Evolutionary conservation across 2,888 invertebrate genomes (phyloP), one percentile per base, ranked within the genome.

Genomic region (Apamea sordens): DNA sequence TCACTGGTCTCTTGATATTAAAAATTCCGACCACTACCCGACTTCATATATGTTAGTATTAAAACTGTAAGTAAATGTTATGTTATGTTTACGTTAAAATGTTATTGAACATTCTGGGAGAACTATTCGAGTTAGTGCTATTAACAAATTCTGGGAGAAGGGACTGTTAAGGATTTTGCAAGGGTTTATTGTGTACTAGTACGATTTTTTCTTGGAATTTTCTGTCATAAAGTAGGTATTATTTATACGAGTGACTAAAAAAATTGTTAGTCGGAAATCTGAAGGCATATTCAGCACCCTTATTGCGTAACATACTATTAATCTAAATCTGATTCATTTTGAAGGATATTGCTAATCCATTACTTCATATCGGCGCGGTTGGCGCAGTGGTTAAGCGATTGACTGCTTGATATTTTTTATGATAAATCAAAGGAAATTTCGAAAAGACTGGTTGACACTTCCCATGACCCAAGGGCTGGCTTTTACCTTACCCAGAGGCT

Each of bases 1-100:
- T 85, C 80, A 88, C 84, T 87, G 88, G 89, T 85, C 87, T 88
- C 90, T 91, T 91, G 92, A 93, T 94, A 92, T 93, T 94, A 94
- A 94, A 94, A 94, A 94, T 94, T 94, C 94, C 94, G 71, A 84
- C 82, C 89, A 86, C 82, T 89, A 89, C 89, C 89, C 86, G 83
- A 88, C 82, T 89, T 86, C 83, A 88, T 84, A 88, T 87, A 89
- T 87, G 84, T 85, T 79, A 83, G 85, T 88, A 90, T 90, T 90
- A 89, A 90, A 86, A 82, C 69, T 80, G 53, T 76, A 73, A 73
- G 76, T 44, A 72, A 68, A 79, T 71, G 61, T 81, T 41, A 41
- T 47, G 11, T 44, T 68, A 73, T 70, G 76, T 88, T 85, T 77
- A 84, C 44, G 69, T 82, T 68, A 76, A 71, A 77, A 80, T 78